Base-by-base conservation (phyloP, 2,797 vertebrate species). In the Acrossocheilus wenchowensis region DNA sequence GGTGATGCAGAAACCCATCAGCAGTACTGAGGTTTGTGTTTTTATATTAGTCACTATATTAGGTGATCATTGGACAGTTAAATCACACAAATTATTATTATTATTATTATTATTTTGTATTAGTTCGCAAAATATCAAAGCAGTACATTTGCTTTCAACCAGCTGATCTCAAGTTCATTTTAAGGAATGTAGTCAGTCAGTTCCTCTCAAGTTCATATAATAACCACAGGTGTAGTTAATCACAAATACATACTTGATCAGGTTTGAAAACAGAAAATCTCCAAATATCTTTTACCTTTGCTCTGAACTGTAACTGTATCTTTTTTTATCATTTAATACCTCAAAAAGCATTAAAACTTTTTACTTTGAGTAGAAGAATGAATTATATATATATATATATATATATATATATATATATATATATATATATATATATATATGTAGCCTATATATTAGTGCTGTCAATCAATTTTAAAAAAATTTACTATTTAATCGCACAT, bases 1-100 rank as follows among this genome's bases (percentile, higher is more conserved):
- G 85, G 64, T 83, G 75, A 88, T 52, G 73, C 34, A 21, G n/a
- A 48, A 79, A 77, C 74, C 74, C 17, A 1, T 77, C 73, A 75
- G 45, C 54, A 36, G 26, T 36, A 34, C 71, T n/a, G 19, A 75
- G 15, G 21, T 52, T 66, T n/a, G 39, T 9, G 54, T 48, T n/a
- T 82, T 72, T 41, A 68, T 62, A 74, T 45, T 60, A 62, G 6
- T 7, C 69, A 9, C 57, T 54, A 60, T 57, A 45, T 74, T 73
- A 30, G 17, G 23, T 10, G 23, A 43, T 79, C 9, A 81, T 34
- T 66, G 41, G 2, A 68, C 62, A 1, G 23, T 43, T 79, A 43
- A 52, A 41, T 57, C 10, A 60, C 12, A 39, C 52, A 54, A 7
- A 54, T 54, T 21, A 54, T 54, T 52, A 11, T 30, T 30, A 54